Percentiles rank a stretch among this genome's conserved stretches.
These are phyloP conservation scores for Achatina immaculata DNA, from an alignment of 1,140 invertebrate genomes.

Conservation along the genomic window DNA sequence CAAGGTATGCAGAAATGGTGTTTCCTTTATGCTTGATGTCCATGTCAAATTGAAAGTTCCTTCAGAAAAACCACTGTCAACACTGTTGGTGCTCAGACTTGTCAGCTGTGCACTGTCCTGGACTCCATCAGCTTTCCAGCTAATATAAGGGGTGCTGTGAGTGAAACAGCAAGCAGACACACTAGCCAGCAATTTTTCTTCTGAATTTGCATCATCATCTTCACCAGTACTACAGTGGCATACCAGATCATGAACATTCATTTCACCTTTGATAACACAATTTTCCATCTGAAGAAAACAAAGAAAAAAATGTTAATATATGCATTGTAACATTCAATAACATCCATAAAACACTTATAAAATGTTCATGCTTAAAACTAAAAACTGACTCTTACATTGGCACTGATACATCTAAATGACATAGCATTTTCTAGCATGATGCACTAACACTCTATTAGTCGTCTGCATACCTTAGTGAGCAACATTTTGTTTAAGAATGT, in stretches of 20 bases:
- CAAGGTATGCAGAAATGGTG: background rate
- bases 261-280: background rate
- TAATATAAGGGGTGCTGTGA: background rate
- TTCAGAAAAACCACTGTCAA: constrained; percentile 1
- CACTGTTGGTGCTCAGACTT: background rate
- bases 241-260: background rate
- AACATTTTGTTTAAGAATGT: too few relatives aligned
- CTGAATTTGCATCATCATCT: background rate
- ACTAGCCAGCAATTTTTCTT: background rate
- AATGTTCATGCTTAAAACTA: too few relatives aligned
- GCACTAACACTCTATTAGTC: too few relatives aligned
- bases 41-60: background rate
- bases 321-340: too few relatives aligned
- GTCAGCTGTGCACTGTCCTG: background rate
- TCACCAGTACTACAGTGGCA: background rate
- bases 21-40: background rate
- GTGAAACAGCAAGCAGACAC: background rate
- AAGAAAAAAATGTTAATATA: too few relatives aligned
- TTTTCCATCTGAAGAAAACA: background rate
- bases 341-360: too few relatives aligned
- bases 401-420: too few relatives aligned
- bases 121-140: background rate
- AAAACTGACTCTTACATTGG: too few relatives aligned
- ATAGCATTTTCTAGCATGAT: too few relatives aligned
- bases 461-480: too few relatives aligned